These are phyloP conservation scores for Desmophyllum pertusum DNA, from an alignment of 92 coral and sea anemone species.

Conservation along the genomic window DNA sequence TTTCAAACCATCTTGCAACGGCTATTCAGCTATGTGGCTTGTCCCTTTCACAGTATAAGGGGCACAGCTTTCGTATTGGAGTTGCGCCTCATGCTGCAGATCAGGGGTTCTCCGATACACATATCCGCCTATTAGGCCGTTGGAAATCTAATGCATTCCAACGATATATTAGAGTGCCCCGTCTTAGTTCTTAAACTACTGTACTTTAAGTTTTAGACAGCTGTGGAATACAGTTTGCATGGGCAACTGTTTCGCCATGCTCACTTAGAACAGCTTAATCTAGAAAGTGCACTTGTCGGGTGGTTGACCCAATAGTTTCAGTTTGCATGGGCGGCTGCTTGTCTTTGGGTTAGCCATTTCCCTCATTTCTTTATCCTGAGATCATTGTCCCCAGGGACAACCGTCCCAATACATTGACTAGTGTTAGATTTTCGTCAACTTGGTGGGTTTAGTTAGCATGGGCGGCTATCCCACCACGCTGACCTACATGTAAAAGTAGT, in stretches of 20 bases:
- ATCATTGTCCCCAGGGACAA: no score
- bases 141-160: conserved; percentile 30
- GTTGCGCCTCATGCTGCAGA: conserved; percentile 32
- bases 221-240: not conserved
- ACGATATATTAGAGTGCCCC: not conserved
- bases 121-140: conserved; percentile 16
- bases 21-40: conserved; percentile 9
- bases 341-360: no score
- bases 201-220: not conserved
- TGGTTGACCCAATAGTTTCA: no score
- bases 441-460: no score
- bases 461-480: no score
- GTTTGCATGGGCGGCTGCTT: not conserved
- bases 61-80: conserved; percentile 38
- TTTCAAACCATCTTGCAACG: not conserved
- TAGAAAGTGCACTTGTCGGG: no score
- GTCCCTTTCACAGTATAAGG: conserved; percentile 7
- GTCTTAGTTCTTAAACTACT: not conserved
- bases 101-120: conserved; percentile 29
- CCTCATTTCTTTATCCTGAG: no score
- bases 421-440: no score
- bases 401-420: no score
- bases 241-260: not conserved
- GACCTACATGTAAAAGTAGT: no score
- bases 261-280: no score